Evolutionary conservation across 2,888 invertebrate genomes (phyloP).

Genomic region (Deroplatys truncata): DNA sequence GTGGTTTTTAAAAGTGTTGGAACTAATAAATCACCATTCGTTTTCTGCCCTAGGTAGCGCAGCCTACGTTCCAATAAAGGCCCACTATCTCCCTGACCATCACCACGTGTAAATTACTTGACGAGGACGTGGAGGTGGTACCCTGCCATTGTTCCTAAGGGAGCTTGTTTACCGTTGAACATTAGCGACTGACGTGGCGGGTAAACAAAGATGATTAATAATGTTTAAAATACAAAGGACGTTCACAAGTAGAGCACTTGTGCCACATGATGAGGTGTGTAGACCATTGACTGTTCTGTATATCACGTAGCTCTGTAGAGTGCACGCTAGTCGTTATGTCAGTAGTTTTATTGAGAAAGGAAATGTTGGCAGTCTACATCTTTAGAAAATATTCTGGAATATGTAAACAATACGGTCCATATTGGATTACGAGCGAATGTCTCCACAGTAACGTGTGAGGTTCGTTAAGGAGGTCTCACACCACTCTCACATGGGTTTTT

Average conservation of each 20-base stretch:
- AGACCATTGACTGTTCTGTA: neutral
- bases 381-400: no score
- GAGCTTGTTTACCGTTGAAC: neutral
- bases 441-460: no score
- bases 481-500: no score
- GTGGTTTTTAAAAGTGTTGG: neutral
- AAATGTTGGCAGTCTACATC: no score
- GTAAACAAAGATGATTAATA: neutral
- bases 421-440: no score
- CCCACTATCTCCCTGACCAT: neutral
- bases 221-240: constrained; percentile 9
- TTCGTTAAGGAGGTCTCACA: no score
- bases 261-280: neutral
- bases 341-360: no score
- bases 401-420: no score
- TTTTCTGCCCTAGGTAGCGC: neutral
- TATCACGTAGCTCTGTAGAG: neutral
- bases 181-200: neutral
- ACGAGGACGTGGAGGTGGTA: neutral
- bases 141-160: neutral
- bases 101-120: neutral
- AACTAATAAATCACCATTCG: neutral
- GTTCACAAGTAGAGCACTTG: neutral
- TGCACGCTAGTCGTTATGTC: no score
- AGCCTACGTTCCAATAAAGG: neutral